Evolutionary conservation across 2,797 vertebrate genomes (phyloP), one percentile per base, ranked within the genome.

Genomic region (Sebastiscus albofasciatus): DNA sequence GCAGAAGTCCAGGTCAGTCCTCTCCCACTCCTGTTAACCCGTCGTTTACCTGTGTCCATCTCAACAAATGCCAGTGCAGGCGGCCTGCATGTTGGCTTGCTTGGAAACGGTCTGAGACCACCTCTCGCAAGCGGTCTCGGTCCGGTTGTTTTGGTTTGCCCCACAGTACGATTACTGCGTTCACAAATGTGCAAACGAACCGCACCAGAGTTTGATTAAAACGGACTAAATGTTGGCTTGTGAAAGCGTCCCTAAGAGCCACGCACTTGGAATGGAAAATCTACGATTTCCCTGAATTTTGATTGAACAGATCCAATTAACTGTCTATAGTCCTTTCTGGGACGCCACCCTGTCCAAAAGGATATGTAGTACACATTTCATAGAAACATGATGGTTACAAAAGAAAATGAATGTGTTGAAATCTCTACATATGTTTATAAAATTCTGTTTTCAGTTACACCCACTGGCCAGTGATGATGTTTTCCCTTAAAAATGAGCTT

Each of bases 231-330:
- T 49, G 46, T 49, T 49, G 46, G 46, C 46, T 49, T 49, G 18
- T 49, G 8, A 20, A 49, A 49, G 46, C 46, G 18, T 16, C 42
- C 18, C 16, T 56, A 20, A 69, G 20, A 68, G 31, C 8, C 22
- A 27, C 8, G 1, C n/a, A 22, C 7, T 52, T 65, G 6, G 33
- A 77, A 1, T 12, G 3, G 31, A 49, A 58, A 64, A 65, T 65
- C 9, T 18, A 46, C 42, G n/a, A 77, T 80, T 82, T 75, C 39
- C 34, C 54, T 13, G 20, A 42, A 59, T 74, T 55, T 71, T 49
- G 49, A 76, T 70, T 69, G 9, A 49, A 65, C 3, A 61, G 3
- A 49, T 61, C 56, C 14, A 18, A 20, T 62, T 22, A 73, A 69
- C 42, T 54, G 4, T 11, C 8, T 54, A 49, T 18, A 34, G 33